A percentile compares a stretch with the other conserved stretches of the same genome.
These are phyloP conservation scores for Dasyurus viverrinus DNA, from an alignment of 2,113 vertebrate genomes.

Conservation along the genomic window DNA sequence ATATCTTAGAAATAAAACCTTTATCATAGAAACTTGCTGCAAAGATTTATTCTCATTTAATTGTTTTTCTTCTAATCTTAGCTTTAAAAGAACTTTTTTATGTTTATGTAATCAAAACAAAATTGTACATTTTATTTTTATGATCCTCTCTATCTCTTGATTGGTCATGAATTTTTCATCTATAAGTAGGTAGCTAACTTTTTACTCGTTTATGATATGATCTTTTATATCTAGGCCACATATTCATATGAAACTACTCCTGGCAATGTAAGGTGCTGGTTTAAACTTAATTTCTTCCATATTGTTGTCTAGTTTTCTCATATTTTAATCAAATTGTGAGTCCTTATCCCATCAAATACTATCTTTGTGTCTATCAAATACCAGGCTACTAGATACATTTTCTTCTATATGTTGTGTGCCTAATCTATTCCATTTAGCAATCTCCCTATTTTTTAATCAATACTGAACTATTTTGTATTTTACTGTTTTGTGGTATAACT, in stretches of 20 bases:
- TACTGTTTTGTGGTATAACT: background rate
- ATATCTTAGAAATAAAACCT: background rate
- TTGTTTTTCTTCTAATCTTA: background rate
- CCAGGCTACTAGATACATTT: background rate
- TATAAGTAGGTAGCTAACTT: background rate
- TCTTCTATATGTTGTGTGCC: background rate
- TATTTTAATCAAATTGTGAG: background rate
- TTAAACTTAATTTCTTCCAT: background rate
- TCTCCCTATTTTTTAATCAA: background rate
- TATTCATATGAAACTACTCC: too few relatives aligned
- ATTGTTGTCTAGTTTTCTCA: background rate
- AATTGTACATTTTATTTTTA: background rate
- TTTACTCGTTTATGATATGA: background rate
- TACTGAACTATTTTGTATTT: background rate
- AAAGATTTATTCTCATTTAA: background rate
- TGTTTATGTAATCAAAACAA: background rate
- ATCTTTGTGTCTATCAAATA: background rate
- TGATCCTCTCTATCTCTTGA: background rate
- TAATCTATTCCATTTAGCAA: background rate
- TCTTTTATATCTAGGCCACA: too few relatives aligned
- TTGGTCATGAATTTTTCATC: background rate
- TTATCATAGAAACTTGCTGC: too few relatives aligned
- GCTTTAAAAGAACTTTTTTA: background rate
- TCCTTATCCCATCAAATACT: background rate
- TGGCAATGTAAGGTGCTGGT: background rate